Evolutionary conservation across 2,113 vertebrate species (phyloP).

Genomic region (Oxygymnocypris stewartii): DNA sequence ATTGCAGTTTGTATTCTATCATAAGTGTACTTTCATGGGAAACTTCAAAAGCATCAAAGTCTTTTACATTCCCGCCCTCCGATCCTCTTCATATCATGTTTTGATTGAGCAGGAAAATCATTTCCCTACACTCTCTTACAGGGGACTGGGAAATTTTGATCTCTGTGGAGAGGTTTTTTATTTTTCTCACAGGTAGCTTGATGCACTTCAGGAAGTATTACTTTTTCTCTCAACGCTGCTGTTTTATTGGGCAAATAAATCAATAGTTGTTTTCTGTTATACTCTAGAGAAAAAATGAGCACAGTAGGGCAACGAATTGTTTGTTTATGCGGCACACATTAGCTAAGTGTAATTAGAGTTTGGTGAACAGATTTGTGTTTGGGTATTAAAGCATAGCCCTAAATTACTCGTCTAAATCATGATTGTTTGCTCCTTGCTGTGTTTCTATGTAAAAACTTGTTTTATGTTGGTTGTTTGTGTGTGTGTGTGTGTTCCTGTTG

Average conservation of each 20-base stretch:
- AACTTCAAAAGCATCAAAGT: constrained; percentile 50
- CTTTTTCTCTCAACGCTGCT: neutral
- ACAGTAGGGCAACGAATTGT: constrained; percentile 4
- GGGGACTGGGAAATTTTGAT: constrained; percentile 58
- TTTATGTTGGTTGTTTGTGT: neutral
- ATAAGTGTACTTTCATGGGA: constrained; percentile 29
- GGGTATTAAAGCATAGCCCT: constrained; percentile 5
- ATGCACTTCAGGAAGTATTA: constrained; percentile 7
- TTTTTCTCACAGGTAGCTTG: constrained; percentile 51
- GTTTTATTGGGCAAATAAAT: constrained; percentile 37
- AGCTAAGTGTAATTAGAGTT: constrained; percentile 44
- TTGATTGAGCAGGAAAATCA: constrained; percentile 55
- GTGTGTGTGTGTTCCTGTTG: neutral
- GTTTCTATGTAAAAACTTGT: neutral
- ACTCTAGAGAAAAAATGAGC: constrained; percentile 32
- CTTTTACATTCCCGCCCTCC: neutral
- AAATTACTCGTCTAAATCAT: constrained; percentile 18
- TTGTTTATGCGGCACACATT: constrained; percentile 33
- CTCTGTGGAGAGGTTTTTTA: constrained; percentile 52
- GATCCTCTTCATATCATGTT: neutral
- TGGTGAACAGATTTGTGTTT: constrained; percentile 37
- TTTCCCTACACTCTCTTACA: constrained; percentile 41
- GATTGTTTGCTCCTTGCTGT: constrained; percentile 21
- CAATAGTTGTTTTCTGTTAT: constrained; percentile 32
- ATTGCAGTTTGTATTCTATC: constrained; percentile 28